Evolutionary conservation across 2,113 vertebrate genomes (phyloP).

Genomic region (Oriolus oriolus): DNA sequence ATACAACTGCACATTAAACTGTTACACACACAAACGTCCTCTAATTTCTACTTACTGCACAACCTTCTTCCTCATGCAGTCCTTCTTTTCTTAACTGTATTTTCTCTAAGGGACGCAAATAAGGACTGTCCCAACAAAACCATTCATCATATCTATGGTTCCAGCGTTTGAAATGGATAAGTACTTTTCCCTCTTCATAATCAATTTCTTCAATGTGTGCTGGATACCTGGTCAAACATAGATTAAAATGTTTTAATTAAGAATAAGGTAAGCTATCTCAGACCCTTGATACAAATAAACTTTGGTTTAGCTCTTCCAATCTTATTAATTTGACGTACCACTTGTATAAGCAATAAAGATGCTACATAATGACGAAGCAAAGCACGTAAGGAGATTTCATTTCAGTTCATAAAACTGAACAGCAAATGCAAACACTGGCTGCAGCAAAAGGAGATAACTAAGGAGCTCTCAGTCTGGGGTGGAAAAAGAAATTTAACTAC

Average conservation of each 20-base stretch:
- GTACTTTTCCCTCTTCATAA: constrained; percentile 88
- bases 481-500: neutral
- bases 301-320: neutral
- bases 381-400: neutral
- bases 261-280: neutral
- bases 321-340: neutral
- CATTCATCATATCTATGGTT: constrained; percentile 95
- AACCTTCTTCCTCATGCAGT: constrained; percentile 79
- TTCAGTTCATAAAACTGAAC: neutral
- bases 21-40: neutral
- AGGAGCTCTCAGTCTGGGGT: neutral
- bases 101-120: constrained; percentile 89
- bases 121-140: constrained; percentile 94
- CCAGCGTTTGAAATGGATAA: constrained; percentile 95
- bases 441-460: neutral
- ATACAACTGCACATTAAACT: neutral
- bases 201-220: constrained; percentile 95
- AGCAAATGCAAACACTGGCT: neutral
- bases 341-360: neutral
- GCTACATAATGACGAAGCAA: neutral
- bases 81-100: constrained; percentile 91
- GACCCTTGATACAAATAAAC: neutral
- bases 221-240: constrained; percentile 80
- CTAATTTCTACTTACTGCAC: constrained; percentile 77
- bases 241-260: neutral